A percentile compares a stretch with the other conserved stretches of the same genome.
Conservation (phyloP, 2,797 vertebrate species). For the Eleutherodactylus coqui region DNA sequence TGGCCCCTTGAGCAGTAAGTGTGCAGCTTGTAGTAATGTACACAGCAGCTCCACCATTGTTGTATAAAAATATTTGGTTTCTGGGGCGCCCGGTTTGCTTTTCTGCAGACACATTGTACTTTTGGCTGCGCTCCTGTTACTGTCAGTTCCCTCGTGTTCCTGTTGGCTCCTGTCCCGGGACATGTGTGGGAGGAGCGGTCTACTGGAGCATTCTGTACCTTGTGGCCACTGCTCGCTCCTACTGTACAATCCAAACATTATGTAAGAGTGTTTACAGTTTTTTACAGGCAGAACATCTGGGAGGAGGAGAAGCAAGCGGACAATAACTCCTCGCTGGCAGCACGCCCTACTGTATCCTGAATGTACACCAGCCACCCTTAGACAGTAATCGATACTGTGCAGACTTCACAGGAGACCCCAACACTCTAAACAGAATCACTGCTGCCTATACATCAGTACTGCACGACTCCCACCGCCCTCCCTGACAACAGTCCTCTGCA, state of each 20-base stretch:
- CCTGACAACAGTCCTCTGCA: background rate
- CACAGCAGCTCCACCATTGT: too few relatives aligned
- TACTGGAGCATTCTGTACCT: conserved; percentile 43
- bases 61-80: too few relatives aligned
- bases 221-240: conserved; percentile 3
- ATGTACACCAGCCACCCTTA: background rate
- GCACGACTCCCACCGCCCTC: background rate
- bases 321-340: background rate
- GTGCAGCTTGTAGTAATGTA: too few relatives aligned
- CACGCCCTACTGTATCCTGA: background rate
- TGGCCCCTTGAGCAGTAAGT: too few relatives aligned
- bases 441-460: too few relatives aligned
- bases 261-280: conserved; percentile 33
- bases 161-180: conserved; percentile 41
- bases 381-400: too few relatives aligned
- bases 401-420: background rate
- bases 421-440: background rate
- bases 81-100: background rate
- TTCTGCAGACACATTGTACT: conserved; percentile 22
- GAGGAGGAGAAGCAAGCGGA: background rate
- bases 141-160: conserved; percentile 38
- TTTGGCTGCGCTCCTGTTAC: conserved; percentile 28
- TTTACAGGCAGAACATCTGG: conserved; percentile 37
- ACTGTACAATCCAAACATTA: conserved; percentile 49
- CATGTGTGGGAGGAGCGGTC: conserved; percentile 8